Conservation (phyloP, 2,888 invertebrate genomes). For the Byasa hedistus region DNA sequence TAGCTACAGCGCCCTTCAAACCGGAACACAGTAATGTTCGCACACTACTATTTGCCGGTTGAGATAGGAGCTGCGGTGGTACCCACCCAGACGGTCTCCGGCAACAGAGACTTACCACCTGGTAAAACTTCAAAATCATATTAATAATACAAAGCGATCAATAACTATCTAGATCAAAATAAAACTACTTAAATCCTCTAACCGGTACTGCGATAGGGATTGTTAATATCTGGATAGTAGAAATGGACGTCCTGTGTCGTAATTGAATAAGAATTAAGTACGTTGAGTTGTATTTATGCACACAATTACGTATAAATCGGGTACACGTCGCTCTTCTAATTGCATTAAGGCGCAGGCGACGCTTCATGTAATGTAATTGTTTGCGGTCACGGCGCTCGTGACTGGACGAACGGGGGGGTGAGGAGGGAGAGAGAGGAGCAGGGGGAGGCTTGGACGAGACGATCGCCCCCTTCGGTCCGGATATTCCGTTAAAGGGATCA, state of each 20-base stretch:
- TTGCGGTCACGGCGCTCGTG: constrained; percentile 47
- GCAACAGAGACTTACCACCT: too few species aligned
- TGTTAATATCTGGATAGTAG: neutral
- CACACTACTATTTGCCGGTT: too few species aligned
- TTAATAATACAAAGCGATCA: too few species aligned
- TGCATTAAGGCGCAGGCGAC: constrained; percentile 48
- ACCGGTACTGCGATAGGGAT: too few species aligned
- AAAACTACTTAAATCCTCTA: too few species aligned
- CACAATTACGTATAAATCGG: constrained; percentile 48
- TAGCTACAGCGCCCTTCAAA: too few species aligned
- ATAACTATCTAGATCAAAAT: too few species aligned
- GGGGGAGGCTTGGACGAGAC: neutral
- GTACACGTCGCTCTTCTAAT: constrained; percentile 45
- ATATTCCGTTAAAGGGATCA: neutral
- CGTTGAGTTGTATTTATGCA: constrained; percentile 30
- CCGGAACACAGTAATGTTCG: too few species aligned
- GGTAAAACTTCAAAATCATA: too few species aligned
- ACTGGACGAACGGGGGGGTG: constrained; percentile 22
- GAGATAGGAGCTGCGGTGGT: too few species aligned
- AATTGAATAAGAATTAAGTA: constrained; percentile 22
- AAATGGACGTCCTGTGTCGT: neutral
- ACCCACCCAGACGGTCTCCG: too few species aligned
- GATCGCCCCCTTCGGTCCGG: neutral
- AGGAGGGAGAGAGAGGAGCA: too few species aligned
- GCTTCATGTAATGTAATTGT: constrained; percentile 55